Evolutionary conservation across 1,140 invertebrate genomes (phyloP), one percentile per base, ranked within the genome.

Genomic region (Diorhabda sublineata): DNA sequence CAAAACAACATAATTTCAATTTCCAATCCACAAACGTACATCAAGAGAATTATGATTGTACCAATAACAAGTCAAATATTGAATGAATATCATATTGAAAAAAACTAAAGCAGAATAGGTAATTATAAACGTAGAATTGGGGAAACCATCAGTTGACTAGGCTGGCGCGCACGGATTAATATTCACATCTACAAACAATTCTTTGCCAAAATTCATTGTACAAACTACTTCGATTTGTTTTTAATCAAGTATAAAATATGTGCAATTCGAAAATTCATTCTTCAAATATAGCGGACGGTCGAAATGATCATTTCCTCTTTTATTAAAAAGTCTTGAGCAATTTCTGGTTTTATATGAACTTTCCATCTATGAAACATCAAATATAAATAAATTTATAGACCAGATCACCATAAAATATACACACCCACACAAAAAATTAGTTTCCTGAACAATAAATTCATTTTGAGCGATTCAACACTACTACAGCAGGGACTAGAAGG

Each of bases 81-180:
- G 73, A 76, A 73, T 72, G 73, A 73, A 26, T 26, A 26, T 26
- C 4, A 8, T 3, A 52, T 74, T 70, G 67, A 71, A 70, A 74
- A 72, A 73, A 76, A 77, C 74, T 72, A 77, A 76, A 77, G 75
- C 75, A 77, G 74, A 78, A 72, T 76, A 72, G 74, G 71, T 64
- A 70, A 73, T 45, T 11, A 63, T 45, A 6, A 63, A 63, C 45
- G 61, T 45, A 43, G 42, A 47, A 70, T 69, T 74, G 76, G 77
- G 77, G 79, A 80, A 76, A 79, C 78, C 77, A 78, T 75, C 70
- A 70, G 74, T 69, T 75, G 71, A 69, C 72, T 67, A 66, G 74
- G 45, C 43, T 44, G 61, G 45, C 61, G 9, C 42, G 42, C 3
- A 52, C 47, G 6, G 26, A 52, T n/a, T 8, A 52, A n/a, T 52